These are phyloP conservation scores for Goniozus legneri DNA, from an alignment of 1,140 invertebrate genomes.

Conservation along the genomic window DNA sequence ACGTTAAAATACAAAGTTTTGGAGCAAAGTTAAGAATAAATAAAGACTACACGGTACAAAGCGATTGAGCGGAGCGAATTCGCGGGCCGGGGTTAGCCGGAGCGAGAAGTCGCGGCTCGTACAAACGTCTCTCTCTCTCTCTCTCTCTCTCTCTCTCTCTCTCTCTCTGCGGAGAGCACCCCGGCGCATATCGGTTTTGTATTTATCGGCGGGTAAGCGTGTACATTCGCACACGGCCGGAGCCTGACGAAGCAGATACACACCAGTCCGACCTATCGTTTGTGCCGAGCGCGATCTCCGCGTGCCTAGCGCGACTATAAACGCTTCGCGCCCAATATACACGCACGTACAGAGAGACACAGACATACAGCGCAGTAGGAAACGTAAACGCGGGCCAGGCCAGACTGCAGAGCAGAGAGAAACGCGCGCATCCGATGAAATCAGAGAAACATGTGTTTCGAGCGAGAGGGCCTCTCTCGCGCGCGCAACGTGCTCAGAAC, in stretches of 20 bases:
- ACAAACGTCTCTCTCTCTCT: neutral
- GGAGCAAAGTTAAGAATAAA: too few relatives aligned
- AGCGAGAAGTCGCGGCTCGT: too few relatives aligned
- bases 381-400: conserved; percentile 2
- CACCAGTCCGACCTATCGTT: too few relatives aligned
- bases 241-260: too few relatives aligned
- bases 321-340: too few relatives aligned
- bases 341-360: conserved; percentile 1
- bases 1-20: too few relatives aligned
- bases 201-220: too few relatives aligned
- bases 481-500: conserved; percentile 18
- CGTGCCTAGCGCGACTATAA: too few relatives aligned
- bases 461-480: neutral
- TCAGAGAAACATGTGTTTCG: conserved; percentile 36
- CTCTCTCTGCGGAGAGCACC: neutral
- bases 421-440: conserved; percentile 22
- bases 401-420: conserved; percentile 4
- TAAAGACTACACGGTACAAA: neutral
- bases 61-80: neutral
- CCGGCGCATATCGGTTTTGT: too few relatives aligned
- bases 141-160: neutral
- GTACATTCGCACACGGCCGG: too few relatives aligned
- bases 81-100: neutral
- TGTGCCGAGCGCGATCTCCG: too few relatives aligned
- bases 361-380: too few relatives aligned